phyloP scores from a whole-genome alignment of 2,888 invertebrate species.

The Pachycephus smyrnensis region DNA sequence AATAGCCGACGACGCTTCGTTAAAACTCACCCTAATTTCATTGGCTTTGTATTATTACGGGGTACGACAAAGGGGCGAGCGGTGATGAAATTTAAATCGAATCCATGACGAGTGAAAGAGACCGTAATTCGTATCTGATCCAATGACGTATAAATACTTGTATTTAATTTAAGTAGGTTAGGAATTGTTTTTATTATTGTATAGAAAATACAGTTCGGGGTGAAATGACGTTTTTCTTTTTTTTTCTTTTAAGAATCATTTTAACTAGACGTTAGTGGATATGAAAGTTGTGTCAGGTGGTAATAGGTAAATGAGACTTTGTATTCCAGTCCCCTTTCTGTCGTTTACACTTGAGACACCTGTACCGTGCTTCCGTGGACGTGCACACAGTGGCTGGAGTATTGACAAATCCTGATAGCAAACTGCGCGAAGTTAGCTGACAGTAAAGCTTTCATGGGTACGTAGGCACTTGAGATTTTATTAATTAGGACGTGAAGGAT shows the following conservation, averaged over 20 bases:
- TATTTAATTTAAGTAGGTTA: not conserved
- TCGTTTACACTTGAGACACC: constrained; percentile 28
- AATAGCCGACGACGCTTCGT: not conserved
- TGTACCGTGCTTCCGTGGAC: constrained; percentile 21
- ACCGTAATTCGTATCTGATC: not conserved
- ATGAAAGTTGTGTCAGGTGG: constrained; percentile 23
- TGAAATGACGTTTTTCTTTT: not conserved
- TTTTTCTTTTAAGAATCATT: not conserved
- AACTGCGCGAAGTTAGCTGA: not conserved
- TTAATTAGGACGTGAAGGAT: not conserved
- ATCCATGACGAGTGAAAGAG: not conserved
- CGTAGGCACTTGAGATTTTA: not conserved
- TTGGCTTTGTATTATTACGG: not conserved
- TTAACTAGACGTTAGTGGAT: not conserved
- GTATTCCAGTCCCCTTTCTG: constrained; percentile 13
- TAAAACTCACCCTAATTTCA: not conserved
- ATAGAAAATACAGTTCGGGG: not conserved
- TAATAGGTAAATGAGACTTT: constrained; percentile 17
- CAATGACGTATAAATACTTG: no score
- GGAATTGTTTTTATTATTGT: not conserved
- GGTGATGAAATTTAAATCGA: not conserved
- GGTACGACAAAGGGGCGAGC: not conserved
- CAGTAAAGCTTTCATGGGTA: not conserved
- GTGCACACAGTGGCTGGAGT: not conserved
- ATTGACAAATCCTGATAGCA: constrained; percentile 4